These are phyloP conservation scores for Saccostrea echinata DNA, from an alignment of 1,140 invertebrate genomes.

Conservation along the genomic window DNA sequence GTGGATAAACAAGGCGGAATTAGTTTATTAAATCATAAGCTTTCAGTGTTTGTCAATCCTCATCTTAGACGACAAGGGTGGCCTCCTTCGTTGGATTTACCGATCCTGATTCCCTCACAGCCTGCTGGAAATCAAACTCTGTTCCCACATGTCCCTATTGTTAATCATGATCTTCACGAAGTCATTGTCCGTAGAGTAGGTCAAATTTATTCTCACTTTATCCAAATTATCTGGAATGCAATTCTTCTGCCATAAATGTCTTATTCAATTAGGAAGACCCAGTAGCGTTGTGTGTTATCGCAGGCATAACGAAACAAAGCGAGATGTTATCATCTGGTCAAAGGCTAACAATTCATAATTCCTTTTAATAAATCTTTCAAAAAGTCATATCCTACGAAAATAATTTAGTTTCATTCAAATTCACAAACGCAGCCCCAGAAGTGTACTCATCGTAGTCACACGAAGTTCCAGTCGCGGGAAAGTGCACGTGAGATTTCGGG, in stretches of 20 bases:
- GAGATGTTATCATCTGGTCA: not conserved
- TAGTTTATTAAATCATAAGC: no score
- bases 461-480: not conserved
- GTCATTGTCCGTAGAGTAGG: no score
- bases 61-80: no score
- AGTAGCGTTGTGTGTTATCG: not conserved
- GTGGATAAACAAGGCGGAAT: no score
- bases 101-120: no score
- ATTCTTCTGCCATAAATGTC: not conserved
- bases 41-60: no score
- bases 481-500: slow-evolving; percentile 2
- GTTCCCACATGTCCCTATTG: not conserved
- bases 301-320: not conserved
- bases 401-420: no score
- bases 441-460: no score
- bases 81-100: no score
- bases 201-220: not conserved
- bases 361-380: not conserved
- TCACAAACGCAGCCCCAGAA: no score
- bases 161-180: no score
- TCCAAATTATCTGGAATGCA: not conserved
- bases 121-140: not conserved
- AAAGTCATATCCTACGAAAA: not conserved
- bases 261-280: not conserved
- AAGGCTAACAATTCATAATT: not conserved